Conservation (phyloP, 2,888 invertebrate genomes). For the Morpho helenor region DNA sequence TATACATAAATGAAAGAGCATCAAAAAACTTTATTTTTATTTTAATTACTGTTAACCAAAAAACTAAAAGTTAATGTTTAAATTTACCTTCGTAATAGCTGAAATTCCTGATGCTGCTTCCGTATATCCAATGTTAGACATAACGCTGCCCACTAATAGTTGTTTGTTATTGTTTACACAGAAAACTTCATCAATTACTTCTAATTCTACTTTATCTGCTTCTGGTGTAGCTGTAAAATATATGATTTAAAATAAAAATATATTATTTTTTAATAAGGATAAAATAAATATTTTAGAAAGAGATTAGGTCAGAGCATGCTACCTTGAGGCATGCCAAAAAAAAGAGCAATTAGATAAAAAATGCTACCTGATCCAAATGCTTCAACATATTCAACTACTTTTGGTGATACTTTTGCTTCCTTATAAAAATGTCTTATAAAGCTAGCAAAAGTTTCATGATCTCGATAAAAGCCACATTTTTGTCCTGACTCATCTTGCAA, state of each 20-base stretch:
- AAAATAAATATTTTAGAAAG: too few species aligned
- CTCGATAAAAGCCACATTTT: slow-evolving; percentile 35
- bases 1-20: neutral
- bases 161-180: slow-evolving; percentile 76
- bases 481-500: slow-evolving; percentile 25
- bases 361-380: slow-evolving; percentile 86
- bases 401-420: slow-evolving; percentile 78
- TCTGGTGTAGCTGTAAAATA: slow-evolving; percentile 58
- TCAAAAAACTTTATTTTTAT: neutral
- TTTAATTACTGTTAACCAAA: neutral
- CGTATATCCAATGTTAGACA: slow-evolving; percentile 68
- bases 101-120: slow-evolving; percentile 72
- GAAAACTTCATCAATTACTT: slow-evolving; percentile 79
- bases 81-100: slow-evolving; percentile 76
- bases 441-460: slow-evolving; percentile 29
- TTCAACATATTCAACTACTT: slow-evolving; percentile 86
- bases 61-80: neutral
- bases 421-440: slow-evolving; percentile 31
- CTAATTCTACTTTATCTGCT: slow-evolving; percentile 82
- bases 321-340: too few species aligned
- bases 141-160: slow-evolving; percentile 77
- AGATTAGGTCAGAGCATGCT: too few species aligned
- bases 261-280: slow-evolving; percentile 42
- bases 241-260: slow-evolving; percentile 49
- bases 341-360: too few species aligned